phyloP scores from a whole-genome alignment of 2,113 vertebrate species.

The Psittacara wagleri region DNA sequence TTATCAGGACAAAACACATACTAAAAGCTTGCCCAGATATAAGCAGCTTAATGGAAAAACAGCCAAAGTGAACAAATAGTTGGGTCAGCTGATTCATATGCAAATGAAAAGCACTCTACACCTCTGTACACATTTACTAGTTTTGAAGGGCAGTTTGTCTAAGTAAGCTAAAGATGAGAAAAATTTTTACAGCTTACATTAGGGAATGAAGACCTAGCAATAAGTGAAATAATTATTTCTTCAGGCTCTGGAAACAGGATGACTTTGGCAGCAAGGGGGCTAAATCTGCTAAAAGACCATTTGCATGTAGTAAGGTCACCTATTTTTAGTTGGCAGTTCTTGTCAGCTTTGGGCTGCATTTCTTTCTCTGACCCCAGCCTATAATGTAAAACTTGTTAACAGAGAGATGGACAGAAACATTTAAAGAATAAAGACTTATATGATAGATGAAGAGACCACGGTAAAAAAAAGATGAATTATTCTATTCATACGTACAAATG shows the following conservation, averaged over 20 bases:
- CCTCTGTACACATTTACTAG: neutral
- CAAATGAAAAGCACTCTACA: neutral
- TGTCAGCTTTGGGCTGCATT: neutral
- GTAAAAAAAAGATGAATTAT: neutral
- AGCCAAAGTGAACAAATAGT: neutral
- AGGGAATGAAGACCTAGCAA: neutral
- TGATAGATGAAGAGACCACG: neutral
- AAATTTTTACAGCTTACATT: neutral
- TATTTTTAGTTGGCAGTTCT: neutral
- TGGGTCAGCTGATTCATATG: neutral
- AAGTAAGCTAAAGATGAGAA: neutral
- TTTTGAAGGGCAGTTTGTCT: neutral
- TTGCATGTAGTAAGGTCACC: neutral
- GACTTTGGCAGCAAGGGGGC: neutral
- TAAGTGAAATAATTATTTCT: neutral
- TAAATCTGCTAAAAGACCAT: neutral
- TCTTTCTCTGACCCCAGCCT: neutral
- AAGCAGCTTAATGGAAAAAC: neutral
- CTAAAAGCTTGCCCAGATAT: neutral
- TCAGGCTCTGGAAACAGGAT: neutral
- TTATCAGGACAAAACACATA: neutral
- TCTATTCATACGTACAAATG: neutral
- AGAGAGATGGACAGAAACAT: neutral
- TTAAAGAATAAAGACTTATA: neutral
- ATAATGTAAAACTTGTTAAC: neutral